Evolutionary conservation across 2,797 vertebrate genomes (phyloP).

Genomic region (Eulemur coronatus): DNA sequence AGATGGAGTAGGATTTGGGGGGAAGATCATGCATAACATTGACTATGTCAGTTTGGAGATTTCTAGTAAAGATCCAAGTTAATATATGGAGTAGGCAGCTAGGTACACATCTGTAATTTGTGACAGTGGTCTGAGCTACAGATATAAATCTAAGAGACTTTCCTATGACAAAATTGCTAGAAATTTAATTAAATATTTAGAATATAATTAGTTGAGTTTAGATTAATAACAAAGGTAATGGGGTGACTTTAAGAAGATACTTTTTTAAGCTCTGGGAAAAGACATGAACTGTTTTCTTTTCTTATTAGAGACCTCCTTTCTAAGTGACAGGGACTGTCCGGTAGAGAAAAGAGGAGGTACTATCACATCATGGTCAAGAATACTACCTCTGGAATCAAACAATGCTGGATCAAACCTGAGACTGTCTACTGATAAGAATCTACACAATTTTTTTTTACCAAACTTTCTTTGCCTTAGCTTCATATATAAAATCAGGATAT

Average conservation of each 20-base stretch:
- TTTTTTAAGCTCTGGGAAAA: background rate
- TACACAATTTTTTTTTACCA: background rate
- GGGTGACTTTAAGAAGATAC: background rate
- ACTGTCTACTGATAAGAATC: background rate
- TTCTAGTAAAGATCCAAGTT: background rate
- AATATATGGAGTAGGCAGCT: background rate
- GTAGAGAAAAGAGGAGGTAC: background rate
- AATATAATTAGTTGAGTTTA: background rate
- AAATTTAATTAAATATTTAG: background rate
- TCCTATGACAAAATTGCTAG: background rate
- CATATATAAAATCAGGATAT: background rate
- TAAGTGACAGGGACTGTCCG: background rate
- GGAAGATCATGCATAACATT: background rate
- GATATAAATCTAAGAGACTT: background rate
- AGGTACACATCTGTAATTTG: background rate
- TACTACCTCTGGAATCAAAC: background rate
- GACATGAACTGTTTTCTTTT: background rate
- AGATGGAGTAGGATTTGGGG: background rate
- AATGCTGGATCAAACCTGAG: background rate
- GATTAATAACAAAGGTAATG: background rate
- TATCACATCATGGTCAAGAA: background rate
- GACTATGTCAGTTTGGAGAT: background rate
- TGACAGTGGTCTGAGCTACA: background rate
- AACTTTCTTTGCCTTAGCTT: background rate
- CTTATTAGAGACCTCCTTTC: background rate